Conservation (phyloP, 1,140 invertebrate genomes). For the Cotesia glomerata region DNA sequence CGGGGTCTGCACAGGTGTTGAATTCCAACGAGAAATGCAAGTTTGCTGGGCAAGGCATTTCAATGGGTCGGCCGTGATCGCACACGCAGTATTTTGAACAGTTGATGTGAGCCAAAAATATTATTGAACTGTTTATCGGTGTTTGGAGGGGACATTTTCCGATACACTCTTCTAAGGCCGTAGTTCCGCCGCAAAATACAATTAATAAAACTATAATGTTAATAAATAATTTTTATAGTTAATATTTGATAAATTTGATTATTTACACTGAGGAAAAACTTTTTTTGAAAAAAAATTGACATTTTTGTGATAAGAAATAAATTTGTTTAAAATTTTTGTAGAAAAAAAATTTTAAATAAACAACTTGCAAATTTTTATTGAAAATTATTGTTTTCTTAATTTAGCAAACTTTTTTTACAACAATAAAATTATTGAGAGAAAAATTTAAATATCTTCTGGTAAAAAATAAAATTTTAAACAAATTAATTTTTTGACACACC, state of each 20-base stretch:
- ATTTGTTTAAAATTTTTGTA: not conserved
- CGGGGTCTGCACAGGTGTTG: conserved; percentile 52
- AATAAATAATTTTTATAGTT: too few species aligned
- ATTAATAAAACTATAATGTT: not conserved
- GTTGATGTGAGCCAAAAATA: conserved; percentile 55
- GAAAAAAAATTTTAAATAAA: too few species aligned
- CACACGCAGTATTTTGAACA: conserved; percentile 68
- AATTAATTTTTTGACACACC: too few species aligned
- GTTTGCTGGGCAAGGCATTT: conserved; percentile 46
- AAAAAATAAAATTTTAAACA: too few species aligned
- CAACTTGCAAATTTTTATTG: too few species aligned
- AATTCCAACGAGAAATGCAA: conserved; percentile 50
- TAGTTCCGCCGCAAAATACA: too few species aligned
- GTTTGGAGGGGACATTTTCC: conserved; percentile 17
- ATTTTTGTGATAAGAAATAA: not conserved
- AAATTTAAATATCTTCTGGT: too few species aligned
- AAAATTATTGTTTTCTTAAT: too few species aligned
- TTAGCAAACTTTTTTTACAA: too few species aligned
- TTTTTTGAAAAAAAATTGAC: not conserved
- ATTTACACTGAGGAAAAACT: too few species aligned
- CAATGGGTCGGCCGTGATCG: conserved; percentile 52
- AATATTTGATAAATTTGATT: too few species aligned
- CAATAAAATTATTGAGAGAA: too few species aligned
- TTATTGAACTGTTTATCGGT: conserved; percentile 36
- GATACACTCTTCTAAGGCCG: conserved; percentile 6